Evolutionary conservation across 2,797 vertebrate species (phyloP).

Genomic region (Myripristis jacobus): DNA sequence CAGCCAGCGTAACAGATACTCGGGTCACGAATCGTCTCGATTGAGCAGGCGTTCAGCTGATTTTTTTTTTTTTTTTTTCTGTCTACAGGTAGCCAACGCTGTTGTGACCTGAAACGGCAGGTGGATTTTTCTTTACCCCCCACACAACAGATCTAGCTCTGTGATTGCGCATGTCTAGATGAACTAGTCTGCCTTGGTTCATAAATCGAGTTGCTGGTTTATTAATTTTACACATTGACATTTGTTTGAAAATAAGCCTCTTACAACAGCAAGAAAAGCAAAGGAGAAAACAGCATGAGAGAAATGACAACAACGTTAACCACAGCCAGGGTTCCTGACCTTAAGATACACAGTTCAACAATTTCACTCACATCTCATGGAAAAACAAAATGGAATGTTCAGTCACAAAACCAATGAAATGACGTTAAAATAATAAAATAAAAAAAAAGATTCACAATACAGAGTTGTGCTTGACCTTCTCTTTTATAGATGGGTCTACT

Average conservation of each 20-base stretch:
- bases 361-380: slow-evolving; percentile 63
- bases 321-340: slow-evolving; percentile 62
- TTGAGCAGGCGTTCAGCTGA: background rate
- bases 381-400: slow-evolving; percentile 72
- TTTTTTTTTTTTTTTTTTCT: too few relatives aligned
- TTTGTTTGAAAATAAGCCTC: slow-evolving; percentile 65
- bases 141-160: slow-evolving; percentile 39
- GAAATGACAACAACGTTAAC: slow-evolving; percentile 61
- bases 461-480: slow-evolving; percentile 78
- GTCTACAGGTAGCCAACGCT: background rate
- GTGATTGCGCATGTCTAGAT: slow-evolving; percentile 27
- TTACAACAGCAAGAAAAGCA: slow-evolving; percentile 68
- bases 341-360: slow-evolving; percentile 31
- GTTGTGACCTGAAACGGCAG: slow-evolving; percentile 28
- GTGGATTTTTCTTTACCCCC: slow-evolving; percentile 15
- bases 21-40: slow-evolving; percentile 5
- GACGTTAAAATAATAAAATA: slow-evolving; percentile 57
- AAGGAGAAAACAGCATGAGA: slow-evolving; percentile 68
- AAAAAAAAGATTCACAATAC: slow-evolving; percentile 51
- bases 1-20: background rate
- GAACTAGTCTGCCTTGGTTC: slow-evolving; percentile 62
- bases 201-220: slow-evolving; percentile 71
- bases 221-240: slow-evolving; percentile 70
- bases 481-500: slow-evolving; percentile 51
- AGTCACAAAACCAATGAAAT: slow-evolving; percentile 61